Evolutionary conservation across 2,888 invertebrate species (phyloP), one percentile per base, ranked within the genome.

Genomic region (Acleris literana): DNA sequence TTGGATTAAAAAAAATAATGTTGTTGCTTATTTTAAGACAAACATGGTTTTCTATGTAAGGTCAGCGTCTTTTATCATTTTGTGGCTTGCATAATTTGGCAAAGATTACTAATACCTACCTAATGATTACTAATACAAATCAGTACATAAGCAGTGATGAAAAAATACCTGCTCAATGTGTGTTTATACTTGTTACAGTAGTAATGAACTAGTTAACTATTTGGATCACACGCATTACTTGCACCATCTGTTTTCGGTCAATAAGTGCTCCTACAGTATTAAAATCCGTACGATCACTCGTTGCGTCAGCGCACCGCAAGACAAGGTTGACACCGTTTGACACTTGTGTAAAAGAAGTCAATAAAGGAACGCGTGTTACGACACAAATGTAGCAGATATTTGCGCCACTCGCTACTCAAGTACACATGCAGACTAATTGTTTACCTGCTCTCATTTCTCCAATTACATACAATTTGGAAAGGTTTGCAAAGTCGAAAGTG

Each of bases 321-420:
- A 39, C 61, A 66, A 66, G 66, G 66, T 48, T 66, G 66, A 66
- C 66, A 66, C 61, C 48, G 62, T 66, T 62, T 46, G 66, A 53
- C 71, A 73, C 71, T 74, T 71, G 71, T 74, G 72, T 72, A 71
- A 72, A 74, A 75, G 61, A 72, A 73, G 71, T 70, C 68, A 73
- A 73, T 74, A 72, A 71, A 69, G 58, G 66, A 65, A 68, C 54
- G 55, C 18, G 25, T 13, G 60, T 73, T 75, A 69, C 72, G 71
- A 61, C 71, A 71, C 62, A 48, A 66, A 76, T 72, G 72, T 68
- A 69, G 62, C 69, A 71, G 70, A 74, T 78, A 74, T 62, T 62
- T 62, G 70, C 70, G 69, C 69, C 70, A 71, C 71, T 61, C 70
- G 68, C 67, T 20, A 55, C 64, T 63, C 57, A 63, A 49, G 61